A percentile compares a stretch with the other conserved stretches of the same genome.
Conservation (phyloP, 2,797 vertebrate genomes). For the Nyctalus aviator region DNA sequence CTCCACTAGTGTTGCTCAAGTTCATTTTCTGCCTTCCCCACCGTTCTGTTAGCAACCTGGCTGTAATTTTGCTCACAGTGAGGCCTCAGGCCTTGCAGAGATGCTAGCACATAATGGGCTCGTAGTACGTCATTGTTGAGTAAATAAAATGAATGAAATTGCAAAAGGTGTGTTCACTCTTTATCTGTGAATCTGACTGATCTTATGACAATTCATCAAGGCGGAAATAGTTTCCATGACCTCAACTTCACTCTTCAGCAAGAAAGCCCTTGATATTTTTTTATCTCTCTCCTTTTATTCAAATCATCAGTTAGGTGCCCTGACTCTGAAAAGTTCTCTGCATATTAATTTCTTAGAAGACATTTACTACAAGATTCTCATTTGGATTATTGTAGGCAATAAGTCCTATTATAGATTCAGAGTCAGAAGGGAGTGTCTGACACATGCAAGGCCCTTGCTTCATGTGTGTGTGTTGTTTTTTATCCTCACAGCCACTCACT, state of each 20-base stretch:
- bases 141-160: constrained; percentile 20
- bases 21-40: background rate
- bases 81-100: background rate
- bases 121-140: background rate
- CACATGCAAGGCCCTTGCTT: background rate
- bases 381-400: background rate
- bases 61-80: background rate
- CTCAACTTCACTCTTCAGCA: background rate
- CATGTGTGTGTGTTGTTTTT: background rate
- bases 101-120: background rate
- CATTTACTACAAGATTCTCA: background rate
- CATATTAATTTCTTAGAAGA: background rate
- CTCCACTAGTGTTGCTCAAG: background rate
- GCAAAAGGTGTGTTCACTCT: background rate
- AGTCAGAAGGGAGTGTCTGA: background rate
- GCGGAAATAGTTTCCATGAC: background rate
- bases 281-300: background rate
- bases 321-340: constrained; percentile 15
- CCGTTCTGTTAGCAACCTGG: background rate
- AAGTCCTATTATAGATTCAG: background rate
- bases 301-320: background rate
- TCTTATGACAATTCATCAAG: constrained; percentile 16
- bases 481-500: background rate
- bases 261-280: background rate
- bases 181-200: background rate